phyloP scores from a whole-genome alignment of 2,888 invertebrate species.

The Hoplodrina ambigua region DNA sequence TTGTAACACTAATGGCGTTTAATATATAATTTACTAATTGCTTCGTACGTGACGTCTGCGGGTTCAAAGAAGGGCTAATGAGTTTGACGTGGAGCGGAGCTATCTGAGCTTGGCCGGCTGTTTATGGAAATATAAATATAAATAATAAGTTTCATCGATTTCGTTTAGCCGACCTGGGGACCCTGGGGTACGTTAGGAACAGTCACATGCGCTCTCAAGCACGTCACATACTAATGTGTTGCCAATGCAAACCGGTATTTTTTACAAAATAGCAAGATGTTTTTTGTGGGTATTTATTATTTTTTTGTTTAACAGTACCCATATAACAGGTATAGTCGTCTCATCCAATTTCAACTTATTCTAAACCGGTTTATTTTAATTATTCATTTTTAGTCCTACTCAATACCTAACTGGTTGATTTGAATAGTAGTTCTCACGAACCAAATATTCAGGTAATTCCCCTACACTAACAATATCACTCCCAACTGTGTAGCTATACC shows the following conservation, averaged over 20 bases:
- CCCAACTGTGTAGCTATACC: too few relatives aligned
- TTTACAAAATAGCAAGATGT: background rate
- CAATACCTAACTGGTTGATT: too few relatives aligned
- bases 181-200: too few relatives aligned
- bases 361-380: background rate
- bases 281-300: background rate
- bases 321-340: background rate
- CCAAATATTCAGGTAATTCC: too few relatives aligned
- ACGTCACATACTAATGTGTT: background rate
- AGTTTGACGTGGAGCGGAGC: background rate
- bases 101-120: too few relatives aligned
- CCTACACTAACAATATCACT: too few relatives aligned
- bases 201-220: background rate
- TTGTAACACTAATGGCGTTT: conserved; percentile 5
- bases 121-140: too few relatives aligned
- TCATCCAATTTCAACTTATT: background rate
- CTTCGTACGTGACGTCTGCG: conserved; percentile 14
- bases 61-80: conserved; percentile 9
- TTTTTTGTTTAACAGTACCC: background rate
- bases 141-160: too few relatives aligned
- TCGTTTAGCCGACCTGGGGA: too few relatives aligned
- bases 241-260: background rate
- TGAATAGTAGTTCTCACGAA: too few relatives aligned
- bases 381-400: too few relatives aligned
- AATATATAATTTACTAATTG: conserved; percentile 14